Evolutionary conservation across 2,888 invertebrate species (phyloP), one percentile per base, ranked within the genome.

Genomic region (Blastobasis adustella): DNA sequence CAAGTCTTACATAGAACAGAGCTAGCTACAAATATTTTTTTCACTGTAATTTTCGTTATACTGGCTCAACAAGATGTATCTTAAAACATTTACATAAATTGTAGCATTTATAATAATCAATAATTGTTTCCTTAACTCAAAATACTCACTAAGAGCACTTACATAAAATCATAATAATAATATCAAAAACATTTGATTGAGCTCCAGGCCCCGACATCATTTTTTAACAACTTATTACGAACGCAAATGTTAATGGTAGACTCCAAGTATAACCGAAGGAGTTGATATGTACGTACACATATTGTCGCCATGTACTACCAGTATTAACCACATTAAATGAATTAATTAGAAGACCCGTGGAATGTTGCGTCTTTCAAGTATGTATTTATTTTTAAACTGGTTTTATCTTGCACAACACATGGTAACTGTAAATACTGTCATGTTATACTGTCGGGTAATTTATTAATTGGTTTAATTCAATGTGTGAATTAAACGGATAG

Each of bases 281-380:
- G 54, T 56, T 63, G 72, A 71, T 74, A 72, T 70, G 69, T 73
- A 61, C 58, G 56, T 23, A 23, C 23, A 23, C 23, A 23, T 23
- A 23, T 23, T 23, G 23, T 23, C 23, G 23, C 23, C 23, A 23
- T 23, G 23, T 23, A 23, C 23, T 23, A 23, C 23, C 23, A 23
- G 23, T 23, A 23, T 23, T 23, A 23, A 23, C 23, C 23, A 23
- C 23, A 23, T 23, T 23, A 23, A 23, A 23, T 23, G 23, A 23
- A 23, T 23, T 23, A 1, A 23, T 23, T 23, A 23, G 23, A 23
- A 62, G 61, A 65, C 65, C 67, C 65, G 63, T 76, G 79, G 79
- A 79, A 79, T 79, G 78, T 79, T 69, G 63, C 60, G 66, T 66
- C 63, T 65, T 63, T 66, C 55, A 61, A 61, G 23, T 23, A 23